phyloP scores from a whole-genome alignment of 1,140 invertebrate species.

The Colletes latitarsis region DNA sequence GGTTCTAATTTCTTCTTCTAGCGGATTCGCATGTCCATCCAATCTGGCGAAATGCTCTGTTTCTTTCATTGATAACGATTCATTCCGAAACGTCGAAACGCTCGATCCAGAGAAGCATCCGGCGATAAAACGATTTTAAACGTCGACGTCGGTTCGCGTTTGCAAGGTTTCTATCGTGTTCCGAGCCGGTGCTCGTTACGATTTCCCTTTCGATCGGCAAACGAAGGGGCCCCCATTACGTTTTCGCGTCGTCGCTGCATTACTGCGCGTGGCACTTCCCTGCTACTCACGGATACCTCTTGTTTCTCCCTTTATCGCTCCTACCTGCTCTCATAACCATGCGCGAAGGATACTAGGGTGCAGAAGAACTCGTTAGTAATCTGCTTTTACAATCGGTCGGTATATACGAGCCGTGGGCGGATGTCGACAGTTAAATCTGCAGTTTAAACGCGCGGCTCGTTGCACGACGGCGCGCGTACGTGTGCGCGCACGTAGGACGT shows the following conservation, averaged over 20 bases:
- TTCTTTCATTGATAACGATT: too few relatives aligned
- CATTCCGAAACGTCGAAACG: too few relatives aligned
- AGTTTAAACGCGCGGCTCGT: conserved; percentile 42
- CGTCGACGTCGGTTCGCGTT: too few relatives aligned
- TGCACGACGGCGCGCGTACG: conserved; percentile 1
- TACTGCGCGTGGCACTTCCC: conserved; percentile 1
- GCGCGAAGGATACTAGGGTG: conserved; percentile 33
- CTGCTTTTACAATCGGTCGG: conserved; percentile 43
- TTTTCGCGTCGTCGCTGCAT: neutral
- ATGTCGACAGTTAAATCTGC: conserved; percentile 53
- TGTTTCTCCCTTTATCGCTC: conserved; percentile 26
- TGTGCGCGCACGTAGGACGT: neutral
- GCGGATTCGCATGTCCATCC: too few relatives aligned
- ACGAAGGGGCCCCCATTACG: neutral
- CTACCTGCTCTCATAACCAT: conserved; percentile 28
- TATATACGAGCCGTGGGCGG: conserved; percentile 46
- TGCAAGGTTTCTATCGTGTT: too few relatives aligned
- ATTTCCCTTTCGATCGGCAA: neutral
- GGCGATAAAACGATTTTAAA: too few relatives aligned
- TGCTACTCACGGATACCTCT: conserved; percentile 1
- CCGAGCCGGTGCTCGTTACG: neutral
- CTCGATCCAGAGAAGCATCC: too few relatives aligned
- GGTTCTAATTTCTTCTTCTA: too few relatives aligned
- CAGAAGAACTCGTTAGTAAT: conserved; percentile 57
- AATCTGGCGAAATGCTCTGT: too few relatives aligned